Conservation (phyloP, 2,888 invertebrate species). For the Entomobrya multifasciata region DNA sequence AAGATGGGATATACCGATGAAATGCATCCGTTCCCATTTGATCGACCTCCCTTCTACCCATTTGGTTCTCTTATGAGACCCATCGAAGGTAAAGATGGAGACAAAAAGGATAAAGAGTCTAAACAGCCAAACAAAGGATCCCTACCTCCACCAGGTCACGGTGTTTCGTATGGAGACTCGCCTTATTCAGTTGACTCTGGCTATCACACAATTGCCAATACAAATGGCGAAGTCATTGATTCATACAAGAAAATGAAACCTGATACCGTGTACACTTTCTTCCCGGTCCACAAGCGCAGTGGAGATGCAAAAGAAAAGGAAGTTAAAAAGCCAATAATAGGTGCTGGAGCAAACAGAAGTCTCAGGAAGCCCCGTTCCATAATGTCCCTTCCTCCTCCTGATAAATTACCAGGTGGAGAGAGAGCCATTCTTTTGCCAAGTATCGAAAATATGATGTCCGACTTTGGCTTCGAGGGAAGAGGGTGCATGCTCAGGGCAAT, state of each 20-base stretch:
- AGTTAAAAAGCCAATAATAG: background rate
- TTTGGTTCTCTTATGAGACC: conserved; percentile 71
- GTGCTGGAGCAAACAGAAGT: background rate
- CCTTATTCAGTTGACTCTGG: background rate
- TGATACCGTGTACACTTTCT: conserved; percentile 32
- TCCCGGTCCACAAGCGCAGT: conserved; percentile 34
- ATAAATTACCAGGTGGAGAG: conserved; percentile 77
- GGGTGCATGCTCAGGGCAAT: conserved; percentile 76
- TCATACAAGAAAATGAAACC: background rate
- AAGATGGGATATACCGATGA: conserved; percentile 76
- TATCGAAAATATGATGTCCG: conserved; percentile 72
- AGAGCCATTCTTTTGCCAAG: conserved; percentile 76
- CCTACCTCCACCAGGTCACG: background rate
- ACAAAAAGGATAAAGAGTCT: conserved; percentile 14
- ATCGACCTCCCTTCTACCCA: conserved; percentile 76
- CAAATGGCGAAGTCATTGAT: no score
- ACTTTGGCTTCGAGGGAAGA: conserved; percentile 74
- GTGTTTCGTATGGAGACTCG: no score
- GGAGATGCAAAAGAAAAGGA: background rate
- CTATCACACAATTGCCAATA: no score
- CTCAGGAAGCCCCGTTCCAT: conserved; percentile 66
- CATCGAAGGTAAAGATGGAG: conserved; percentile 48
- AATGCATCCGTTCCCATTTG: conserved; percentile 75
- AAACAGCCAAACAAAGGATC: conserved; percentile 28
- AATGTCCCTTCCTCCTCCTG: conserved; percentile 77